Base-by-base conservation (phyloP, 2,113 vertebrate species). In the Halichoeres trimaculatus region DNA sequence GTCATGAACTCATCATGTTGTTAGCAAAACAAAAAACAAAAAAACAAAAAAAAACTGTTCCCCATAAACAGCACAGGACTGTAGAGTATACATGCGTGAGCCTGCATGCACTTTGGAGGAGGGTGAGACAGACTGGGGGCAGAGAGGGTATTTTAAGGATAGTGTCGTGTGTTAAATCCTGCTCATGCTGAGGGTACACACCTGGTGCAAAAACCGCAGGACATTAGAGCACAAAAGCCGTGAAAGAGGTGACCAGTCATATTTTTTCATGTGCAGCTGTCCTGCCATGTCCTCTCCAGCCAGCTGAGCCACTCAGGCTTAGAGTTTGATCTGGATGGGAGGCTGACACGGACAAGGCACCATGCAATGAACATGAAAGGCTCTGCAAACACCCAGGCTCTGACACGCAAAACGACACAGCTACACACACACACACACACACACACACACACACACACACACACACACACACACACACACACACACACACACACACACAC, bases 251-350 rank as follows among this genome's bases (percentile, higher is more conserved):
- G 53, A 80, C 57, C 72, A 34, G 74, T 70, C 41, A 13, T 36
- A 47, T 76, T 62, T 43, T n/a, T 51, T 74, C 67, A 34, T 41
- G 62, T 50, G 45, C 55, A 58, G 63, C 62, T 48, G 62, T 73
- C 54, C 62, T 74, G 24, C 10, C 14, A 45, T 69, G 54, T 80
- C 70, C 72, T 57, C 50, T 72, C 11, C 40, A 70, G 82, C 82
- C 85, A 85, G 77, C 87, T 84, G 85, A 86, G 53, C 72, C 84
- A 61, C 69, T 76, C 78, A 22, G 41, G 23, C 63, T 73, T 76
- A 17, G 24, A 79, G 79, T 83, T 71, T 76, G 85, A 88, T 84
- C 83, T 61, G 65, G n/a, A 40, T 66, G 69, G 69, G 83, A 58
- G 73, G 80, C 67, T 45, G 83, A 84, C 65, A 77, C 19, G n/a